Percentiles rank a stretch among this genome's conserved stretches.
Evolutionary conservation across 2,888 invertebrate species (phyloP).

Genomic region (Oscheius sp.): DNA sequence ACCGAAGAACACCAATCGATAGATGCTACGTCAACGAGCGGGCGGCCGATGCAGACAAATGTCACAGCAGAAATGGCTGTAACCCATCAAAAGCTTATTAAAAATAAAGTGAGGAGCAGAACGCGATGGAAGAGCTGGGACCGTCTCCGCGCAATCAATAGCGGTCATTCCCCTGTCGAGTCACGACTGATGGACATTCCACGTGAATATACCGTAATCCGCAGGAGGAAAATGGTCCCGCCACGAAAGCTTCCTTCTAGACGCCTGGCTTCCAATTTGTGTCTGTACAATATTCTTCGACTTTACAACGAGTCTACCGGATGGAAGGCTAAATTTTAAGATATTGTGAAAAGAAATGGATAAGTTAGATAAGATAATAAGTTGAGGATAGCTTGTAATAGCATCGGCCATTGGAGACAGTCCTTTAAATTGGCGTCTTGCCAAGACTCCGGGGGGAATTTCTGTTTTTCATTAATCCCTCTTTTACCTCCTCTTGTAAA

Average conservation of each 20-base stretch:
- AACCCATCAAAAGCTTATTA: background rate
- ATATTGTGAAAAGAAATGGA: background rate
- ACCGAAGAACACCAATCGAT: slow-evolving; percentile 15
- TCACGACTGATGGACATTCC: slow-evolving; percentile 42
- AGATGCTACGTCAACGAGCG: background rate
- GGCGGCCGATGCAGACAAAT: background rate
- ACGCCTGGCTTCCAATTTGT: background rate
- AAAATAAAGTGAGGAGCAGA: background rate
- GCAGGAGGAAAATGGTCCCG: slow-evolving; percentile 27
- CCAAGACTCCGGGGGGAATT: slow-evolving; percentile 7
- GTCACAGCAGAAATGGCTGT: background rate
- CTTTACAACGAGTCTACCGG: background rate
- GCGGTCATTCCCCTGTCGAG: slow-evolving; percentile 40
- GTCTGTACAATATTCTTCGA: background rate
- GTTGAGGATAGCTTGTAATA: background rate
- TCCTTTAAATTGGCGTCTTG: slow-evolving; percentile 31
- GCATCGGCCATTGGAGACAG: background rate
- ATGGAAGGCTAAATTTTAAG: background rate
- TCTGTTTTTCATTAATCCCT: slow-evolving; percentile 25
- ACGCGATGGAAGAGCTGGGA: background rate
- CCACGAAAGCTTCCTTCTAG: slow-evolving; percentile 16
- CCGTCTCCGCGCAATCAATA: slow-evolving; percentile 32
- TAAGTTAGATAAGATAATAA: background rate
- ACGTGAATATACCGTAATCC: slow-evolving; percentile 41
- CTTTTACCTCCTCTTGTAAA: background rate